Conservation (phyloP, 2,113 vertebrate species). For the Microcebus griseorufus region DNA sequence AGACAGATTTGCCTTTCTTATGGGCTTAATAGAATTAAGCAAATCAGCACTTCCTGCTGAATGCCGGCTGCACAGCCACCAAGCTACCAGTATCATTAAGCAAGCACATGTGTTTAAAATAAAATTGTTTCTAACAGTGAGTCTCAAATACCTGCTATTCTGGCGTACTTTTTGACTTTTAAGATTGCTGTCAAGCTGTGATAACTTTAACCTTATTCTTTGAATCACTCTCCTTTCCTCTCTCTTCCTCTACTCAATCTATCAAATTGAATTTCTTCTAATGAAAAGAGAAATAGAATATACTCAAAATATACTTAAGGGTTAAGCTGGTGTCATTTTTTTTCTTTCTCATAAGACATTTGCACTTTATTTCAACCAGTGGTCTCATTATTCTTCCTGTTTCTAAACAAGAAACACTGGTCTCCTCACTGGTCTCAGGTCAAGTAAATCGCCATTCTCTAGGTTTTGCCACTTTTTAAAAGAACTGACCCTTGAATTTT, state of each 20-base stretch:
- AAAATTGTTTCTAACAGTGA: conserved; percentile 64
- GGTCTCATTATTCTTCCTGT: neutral
- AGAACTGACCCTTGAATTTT: neutral
- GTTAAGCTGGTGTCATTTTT: conserved; percentile 15
- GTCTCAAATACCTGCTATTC: conserved; percentile 49
- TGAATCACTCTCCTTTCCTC: conserved; percentile 52
- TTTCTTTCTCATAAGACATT: conserved; percentile 31
- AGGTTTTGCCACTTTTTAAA: neutral
- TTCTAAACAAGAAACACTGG: neutral
- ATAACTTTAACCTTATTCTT: conserved; percentile 64
- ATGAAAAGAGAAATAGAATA: conserved; percentile 58
- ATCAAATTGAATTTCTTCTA: conserved; percentile 59
- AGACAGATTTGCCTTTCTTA: conserved; percentile 85
- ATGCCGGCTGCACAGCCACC: conserved; percentile 66
- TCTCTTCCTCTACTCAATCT: conserved; percentile 6
- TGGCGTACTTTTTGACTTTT: conserved; percentile 66
- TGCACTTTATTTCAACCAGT: neutral
- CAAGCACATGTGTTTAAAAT: conserved; percentile 72
- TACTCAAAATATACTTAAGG: conserved; percentile 34
- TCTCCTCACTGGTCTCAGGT: neutral
- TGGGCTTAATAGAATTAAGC: conserved; percentile 84
- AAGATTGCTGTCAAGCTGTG: conserved; percentile 62
- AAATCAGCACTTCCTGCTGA: conserved; percentile 81
- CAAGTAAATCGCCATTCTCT: neutral
- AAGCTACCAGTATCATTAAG: conserved; percentile 65